A percentile compares a stretch with the other conserved stretches of the same genome.
Conservation (phyloP, 1,140 invertebrate genomes). For the Penaeus japonicus region DNA sequence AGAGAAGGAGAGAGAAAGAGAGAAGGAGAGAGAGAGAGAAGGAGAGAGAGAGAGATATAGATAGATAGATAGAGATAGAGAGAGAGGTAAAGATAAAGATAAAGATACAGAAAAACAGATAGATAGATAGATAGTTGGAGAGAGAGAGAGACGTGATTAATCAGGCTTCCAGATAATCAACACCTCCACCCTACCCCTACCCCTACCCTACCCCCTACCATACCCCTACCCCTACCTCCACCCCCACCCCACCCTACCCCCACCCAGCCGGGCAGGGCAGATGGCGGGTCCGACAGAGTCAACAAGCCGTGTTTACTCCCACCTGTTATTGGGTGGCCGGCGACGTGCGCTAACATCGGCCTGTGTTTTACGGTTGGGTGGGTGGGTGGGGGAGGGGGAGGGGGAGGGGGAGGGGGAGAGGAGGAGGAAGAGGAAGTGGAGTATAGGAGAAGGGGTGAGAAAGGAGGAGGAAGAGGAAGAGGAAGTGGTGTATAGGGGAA, state of each 20-base stretch:
- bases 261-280: neutral
- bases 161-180: constrained; percentile 8
- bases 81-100: constrained; percentile 19
- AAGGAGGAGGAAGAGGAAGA: neutral
- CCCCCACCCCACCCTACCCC: neutral
- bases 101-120: neutral
- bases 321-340: constrained; percentile 21
- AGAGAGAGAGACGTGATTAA: constrained; percentile 9
- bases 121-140: neutral
- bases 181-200: neutral
- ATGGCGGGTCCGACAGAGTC: neutral
- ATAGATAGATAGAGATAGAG: neutral
- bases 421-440: neutral
- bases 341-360: neutral
- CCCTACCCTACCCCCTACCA: neutral
- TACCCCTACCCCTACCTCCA: neutral
- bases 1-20: neutral
- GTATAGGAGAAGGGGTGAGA: neutral
- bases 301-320: constrained; percentile 1
- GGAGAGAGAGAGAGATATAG: neutral
- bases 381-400: neutral
- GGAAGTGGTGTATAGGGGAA: no score
- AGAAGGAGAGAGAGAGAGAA: neutral
- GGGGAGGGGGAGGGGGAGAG: neutral
- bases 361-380: neutral